phyloP scores from a whole-genome alignment of 2,888 invertebrate genomes.

The Campoplex capitator region DNA sequence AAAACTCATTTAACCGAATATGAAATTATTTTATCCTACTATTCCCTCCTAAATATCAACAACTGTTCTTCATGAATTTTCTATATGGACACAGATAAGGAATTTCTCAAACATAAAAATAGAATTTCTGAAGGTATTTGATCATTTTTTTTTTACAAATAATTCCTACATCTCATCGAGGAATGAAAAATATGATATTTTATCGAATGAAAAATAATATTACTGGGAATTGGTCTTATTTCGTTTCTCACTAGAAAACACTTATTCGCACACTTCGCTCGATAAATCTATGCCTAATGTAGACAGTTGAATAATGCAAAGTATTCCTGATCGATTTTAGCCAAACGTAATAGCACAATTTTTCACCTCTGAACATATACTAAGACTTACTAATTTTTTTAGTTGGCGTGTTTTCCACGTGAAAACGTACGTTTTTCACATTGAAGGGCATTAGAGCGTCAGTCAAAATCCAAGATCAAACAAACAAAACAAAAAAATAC shows the following conservation, averaged over 20 bases:
- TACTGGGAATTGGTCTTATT: not conserved
- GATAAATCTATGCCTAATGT: constrained; percentile 5
- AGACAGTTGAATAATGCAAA: not conserved
- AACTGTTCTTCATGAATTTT: no score
- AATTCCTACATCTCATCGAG: not conserved
- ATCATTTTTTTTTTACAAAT: not conserved
- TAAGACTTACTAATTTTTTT: no score
- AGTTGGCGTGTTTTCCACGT: not conserved
- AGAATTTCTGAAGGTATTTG: not conserved
- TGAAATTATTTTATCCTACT: no score
- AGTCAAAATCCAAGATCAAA: no score
- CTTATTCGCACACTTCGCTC: not conserved
- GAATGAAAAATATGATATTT: not conserved
- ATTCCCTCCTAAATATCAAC: no score
- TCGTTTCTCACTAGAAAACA: not conserved
- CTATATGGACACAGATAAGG: no score
- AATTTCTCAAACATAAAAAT: no score
- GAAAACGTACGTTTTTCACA: no score
- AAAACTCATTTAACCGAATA: no score
- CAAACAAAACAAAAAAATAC: no score
- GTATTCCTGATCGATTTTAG: not conserved
- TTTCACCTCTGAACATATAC: no score
- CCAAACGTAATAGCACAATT: not conserved
- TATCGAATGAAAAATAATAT: not conserved
- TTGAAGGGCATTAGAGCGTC: no score